Evolutionary conservation across 37 sponge, comb jelly and placozoan genomes (phyloP).

Genomic region (Halisarca cf. caerulea): DNA sequence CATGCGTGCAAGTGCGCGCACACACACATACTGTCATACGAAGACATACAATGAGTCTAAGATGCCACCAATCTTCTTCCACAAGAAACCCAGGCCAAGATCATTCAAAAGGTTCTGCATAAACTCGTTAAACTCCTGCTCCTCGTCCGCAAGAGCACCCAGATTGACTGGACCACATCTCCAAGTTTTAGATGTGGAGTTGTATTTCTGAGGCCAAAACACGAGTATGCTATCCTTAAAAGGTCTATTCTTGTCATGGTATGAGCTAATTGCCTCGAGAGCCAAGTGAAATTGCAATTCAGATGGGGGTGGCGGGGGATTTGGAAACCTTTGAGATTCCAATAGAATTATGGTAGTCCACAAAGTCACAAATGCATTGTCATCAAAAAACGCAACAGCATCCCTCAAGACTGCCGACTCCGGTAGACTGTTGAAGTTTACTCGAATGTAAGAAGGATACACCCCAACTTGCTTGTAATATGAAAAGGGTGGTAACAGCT

Average conservation of each 20-base stretch:
- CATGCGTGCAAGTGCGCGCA: too few species aligned
- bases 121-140: slow-evolving; percentile 1
- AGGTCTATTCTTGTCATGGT: slow-evolving; percentile 46
- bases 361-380: slow-evolving; percentile 56
- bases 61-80: slow-evolving; percentile 10
- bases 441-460: slow-evolving; percentile 41
- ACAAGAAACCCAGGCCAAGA: slow-evolving; percentile 19
- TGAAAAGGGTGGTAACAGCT: slow-evolving; percentile 10
- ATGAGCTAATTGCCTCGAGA: slow-evolving; percentile 37
- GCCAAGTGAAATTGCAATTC: slow-evolving; percentile 36
- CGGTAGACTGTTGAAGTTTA: slow-evolving; percentile 32
- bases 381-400: slow-evolving; percentile 26
- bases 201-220: slow-evolving; percentile 52
- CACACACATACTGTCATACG: background rate
- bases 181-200: slow-evolving; percentile 35
- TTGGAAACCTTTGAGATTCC: slow-evolving; percentile 29
- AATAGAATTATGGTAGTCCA: slow-evolving; percentile 46
- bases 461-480: slow-evolving; percentile 42
- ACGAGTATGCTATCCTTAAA: slow-evolving; percentile 13
- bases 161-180: slow-evolving; percentile 27
- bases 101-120: slow-evolving; percentile 7
- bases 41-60: background rate
- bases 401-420: slow-evolving; percentile 11
- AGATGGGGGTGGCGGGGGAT: slow-evolving; percentile 28
- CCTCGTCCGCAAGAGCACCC: slow-evolving; percentile 7